A percentile compares a stretch with the other conserved stretches of the same genome.
Evolutionary conservation across 2,888 invertebrate species (phyloP).

Genomic region (Apodemia mormo): DNA sequence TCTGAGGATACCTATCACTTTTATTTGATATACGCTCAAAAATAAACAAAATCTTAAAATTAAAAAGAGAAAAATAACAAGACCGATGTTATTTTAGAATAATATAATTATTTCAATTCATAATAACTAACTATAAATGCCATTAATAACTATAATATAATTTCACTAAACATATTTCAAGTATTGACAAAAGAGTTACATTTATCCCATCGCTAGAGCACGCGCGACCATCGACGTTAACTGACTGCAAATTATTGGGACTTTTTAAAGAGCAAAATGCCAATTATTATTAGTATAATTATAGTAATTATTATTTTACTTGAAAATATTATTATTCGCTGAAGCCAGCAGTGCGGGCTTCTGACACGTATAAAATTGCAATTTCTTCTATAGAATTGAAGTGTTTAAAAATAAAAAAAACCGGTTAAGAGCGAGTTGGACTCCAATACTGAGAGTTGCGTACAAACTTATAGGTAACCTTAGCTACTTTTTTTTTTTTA

Average conservation of each 20-base stretch:
- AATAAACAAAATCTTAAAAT: too few species aligned
- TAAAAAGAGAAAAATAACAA: slow-evolving; percentile 59
- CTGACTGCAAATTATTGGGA: neutral
- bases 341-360: too few species aligned
- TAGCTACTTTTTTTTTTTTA: too few species aligned
- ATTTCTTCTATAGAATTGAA: too few species aligned
- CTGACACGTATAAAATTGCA: too few species aligned
- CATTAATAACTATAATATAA: slow-evolving; percentile 71
- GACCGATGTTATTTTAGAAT: slow-evolving; percentile 78
- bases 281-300: neutral
- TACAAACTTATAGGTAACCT: too few species aligned
- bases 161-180: slow-evolving; percentile 65
- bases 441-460: too few species aligned
- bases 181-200: slow-evolving; percentile 54
- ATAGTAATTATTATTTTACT: neutral
- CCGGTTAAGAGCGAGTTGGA: too few species aligned
- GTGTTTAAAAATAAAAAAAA: too few species aligned
- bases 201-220: slow-evolving; percentile 55
- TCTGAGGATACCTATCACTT: too few species aligned
- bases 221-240: slow-evolving; percentile 22
- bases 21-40: too few species aligned
- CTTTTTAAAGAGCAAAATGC: neutral
- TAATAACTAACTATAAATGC: slow-evolving; percentile 79
- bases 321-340: too few species aligned
- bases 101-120: slow-evolving; percentile 82